Evolutionary conservation across 2,888 invertebrate genomes (phyloP), one percentile per base, ranked within the genome.

Genomic region (Electrophaes corylata): DNA sequence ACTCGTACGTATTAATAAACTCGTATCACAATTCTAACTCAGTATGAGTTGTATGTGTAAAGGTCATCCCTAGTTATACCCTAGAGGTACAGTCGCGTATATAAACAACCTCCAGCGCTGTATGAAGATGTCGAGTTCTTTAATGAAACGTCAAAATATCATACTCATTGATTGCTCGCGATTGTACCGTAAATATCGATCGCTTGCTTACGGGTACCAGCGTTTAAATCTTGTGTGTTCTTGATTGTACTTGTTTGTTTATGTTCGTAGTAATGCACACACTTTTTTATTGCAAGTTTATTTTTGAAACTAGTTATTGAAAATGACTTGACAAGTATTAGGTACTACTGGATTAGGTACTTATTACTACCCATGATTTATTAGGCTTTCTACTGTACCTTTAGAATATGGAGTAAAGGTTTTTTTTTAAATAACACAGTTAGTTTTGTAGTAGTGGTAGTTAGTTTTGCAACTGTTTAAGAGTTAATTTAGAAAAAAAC

Each of bases 141-240:
- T 88, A 91, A 90, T 90, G 90, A 84, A 88, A 88, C 80, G 89
- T 90, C 88, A 88, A 87, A 87, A 86, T 79, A 86, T 78, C 80
- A 69, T 73, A 76, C 69, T 80, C 83, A 83, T 84, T 84, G 83
- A 83, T 81, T 84, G 83, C 81, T 76, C 66, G 75, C 71, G 70
- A 69, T 70, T 67, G 67, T 66, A 69, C 75, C 62, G 69, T 73
- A 72, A 72, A 80, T 79, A 72, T 75, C 66, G 67, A 62, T 56
- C 66, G 61, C 65, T 49, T 79, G 83, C 83, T 76, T 59, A 63
- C 70, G 72, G 72, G 72, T 69, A 73, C 71, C 39, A 31, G 62
- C 59, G 68, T 63, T 78, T 82, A 78, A 80, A 76, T 78, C 76
- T 67, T 57, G 26, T 57, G 26, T 60, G 47, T 53, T 58, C 43